Base-by-base conservation (phyloP, 2,888 invertebrate genomes). In the Quadroppia sp. region DNA sequence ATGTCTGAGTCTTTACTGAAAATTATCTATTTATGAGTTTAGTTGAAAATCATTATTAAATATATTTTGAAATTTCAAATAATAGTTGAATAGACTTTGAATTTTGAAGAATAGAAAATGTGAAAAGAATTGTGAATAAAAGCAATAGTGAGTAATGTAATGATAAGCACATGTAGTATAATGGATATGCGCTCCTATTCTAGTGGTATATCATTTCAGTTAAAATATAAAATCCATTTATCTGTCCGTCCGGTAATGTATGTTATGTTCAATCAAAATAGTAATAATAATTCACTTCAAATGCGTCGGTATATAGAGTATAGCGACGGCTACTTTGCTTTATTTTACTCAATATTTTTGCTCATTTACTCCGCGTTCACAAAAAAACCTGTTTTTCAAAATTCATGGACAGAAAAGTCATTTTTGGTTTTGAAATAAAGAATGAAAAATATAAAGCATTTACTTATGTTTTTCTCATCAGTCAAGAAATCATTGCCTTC, bases 61-160 rank as follows among this genome's bases (percentile, higher is more conserved):
- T 50, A 50, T 3, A 45, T 17, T n/a, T n/a, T n/a, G n/a, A n/a
- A n/a, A n/a, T n/a, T n/a, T 50, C n/a, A n/a, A 50, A 7, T 17
- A 50, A 50, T 50, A 7, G n/a, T 17, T 45, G 50, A 50, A 50
- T 50, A 50, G 50, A 7, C n/a, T 20, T 20, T n/a, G 50, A 20
- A 20, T 1, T 4, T 6, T 17, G 45, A n/a, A n/a, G 15, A 3
- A 45, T 6, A 53, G 23, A 25, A 23, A 56, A 23, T 30, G 56
- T 13, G 40, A 64, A 20, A n/a, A 61, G 25, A 61, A 61, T 20
- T 36, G 53, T 6, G 53, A 61, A 61, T 61, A 61, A 30, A 32
- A 32, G 32, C 32, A 61, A 61, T 36, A 28, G 61, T 61, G 32
- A 61, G 61, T 25, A 61, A 61, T 61, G 61, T 25, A 61, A 61